These are phyloP conservation scores for Auanema freiburgensis DNA, from an alignment of 2,888 invertebrate species.

Conservation along the genomic window DNA sequence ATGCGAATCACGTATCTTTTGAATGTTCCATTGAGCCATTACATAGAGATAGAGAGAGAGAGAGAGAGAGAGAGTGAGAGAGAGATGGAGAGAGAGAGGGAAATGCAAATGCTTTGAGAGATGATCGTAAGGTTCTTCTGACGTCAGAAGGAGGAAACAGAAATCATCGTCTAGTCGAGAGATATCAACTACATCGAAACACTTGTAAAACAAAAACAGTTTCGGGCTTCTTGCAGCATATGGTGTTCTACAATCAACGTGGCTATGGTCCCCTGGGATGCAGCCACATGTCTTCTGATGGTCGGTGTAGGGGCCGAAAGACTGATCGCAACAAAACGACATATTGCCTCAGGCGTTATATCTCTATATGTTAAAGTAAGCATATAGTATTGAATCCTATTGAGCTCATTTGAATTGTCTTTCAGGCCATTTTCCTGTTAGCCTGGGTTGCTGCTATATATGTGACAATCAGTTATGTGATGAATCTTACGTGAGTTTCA, in stretches of 20 bases:
- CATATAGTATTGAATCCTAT: neutral
- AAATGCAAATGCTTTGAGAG: no score
- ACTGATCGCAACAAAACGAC: constrained; percentile 26
- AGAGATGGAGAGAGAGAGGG: no score
- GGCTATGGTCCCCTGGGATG: constrained; percentile 37
- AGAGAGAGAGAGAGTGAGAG: no score
- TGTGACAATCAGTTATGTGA: constrained; percentile 27
- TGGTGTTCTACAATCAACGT: constrained; percentile 27
- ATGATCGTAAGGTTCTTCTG: no score
- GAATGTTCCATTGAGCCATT: no score
- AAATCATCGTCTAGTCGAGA: no score
- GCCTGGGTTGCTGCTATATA: constrained; percentile 25
- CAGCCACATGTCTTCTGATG: constrained; percentile 30
- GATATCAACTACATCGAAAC: no score
- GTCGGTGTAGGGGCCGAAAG: constrained; percentile 30
- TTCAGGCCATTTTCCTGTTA: constrained; percentile 24
- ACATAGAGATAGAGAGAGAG: no score
- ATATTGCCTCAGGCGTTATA: constrained; percentile 26
- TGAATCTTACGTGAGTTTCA: constrained; percentile 26
- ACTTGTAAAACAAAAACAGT: no score
- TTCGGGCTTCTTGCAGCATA: constrained; percentile 17
- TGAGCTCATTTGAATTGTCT: neutral
- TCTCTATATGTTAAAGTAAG: constrained; percentile 25
- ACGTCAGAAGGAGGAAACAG: no score
- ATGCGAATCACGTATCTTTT: no score